A percentile compares a stretch with the other conserved stretches of the same genome.
Evolutionary conservation across 2,888 invertebrate species (phyloP).

Genomic region (Dyspetes luteomarginatus): DNA sequence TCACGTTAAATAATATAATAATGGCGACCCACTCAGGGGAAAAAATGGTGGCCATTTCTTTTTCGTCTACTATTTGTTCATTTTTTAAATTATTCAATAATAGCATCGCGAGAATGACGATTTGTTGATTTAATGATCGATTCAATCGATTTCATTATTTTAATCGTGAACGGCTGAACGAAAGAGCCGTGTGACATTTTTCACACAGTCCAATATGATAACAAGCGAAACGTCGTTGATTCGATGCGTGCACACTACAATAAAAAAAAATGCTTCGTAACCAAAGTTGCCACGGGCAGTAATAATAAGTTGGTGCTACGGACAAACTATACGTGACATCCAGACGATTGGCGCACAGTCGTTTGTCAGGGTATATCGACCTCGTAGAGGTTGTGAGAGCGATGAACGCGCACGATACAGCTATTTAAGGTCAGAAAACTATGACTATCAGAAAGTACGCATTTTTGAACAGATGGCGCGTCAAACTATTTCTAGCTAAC

Average conservation of each 20-base stretch:
- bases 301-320: not conserved
- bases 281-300: conserved; percentile 1
- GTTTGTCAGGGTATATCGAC: conserved; percentile 53
- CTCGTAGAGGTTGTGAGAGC: conserved; percentile 43
- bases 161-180: too few relatives aligned
- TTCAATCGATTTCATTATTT: too few relatives aligned
- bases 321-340: not conserved
- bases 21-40: too few relatives aligned
- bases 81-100: too few relatives aligned
- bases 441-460: conserved; percentile 25
- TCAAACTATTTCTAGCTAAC: conserved; percentile 23
- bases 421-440: conserved; percentile 47
- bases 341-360: conserved; percentile 8
- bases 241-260: not conserved
- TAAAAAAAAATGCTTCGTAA: not conserved
- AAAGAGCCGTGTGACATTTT: not conserved
- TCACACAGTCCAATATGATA: not conserved
- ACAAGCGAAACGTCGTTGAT: not conserved
- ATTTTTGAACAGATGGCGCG: not conserved
- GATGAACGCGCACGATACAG: conserved; percentile 37
- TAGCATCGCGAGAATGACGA: too few relatives aligned
- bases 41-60: too few relatives aligned
- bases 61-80: too few relatives aligned
- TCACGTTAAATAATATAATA: too few relatives aligned
- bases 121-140: too few relatives aligned